Conservation (phyloP, 2,888 invertebrate species). For the Ditula angustiorana region DNA sequence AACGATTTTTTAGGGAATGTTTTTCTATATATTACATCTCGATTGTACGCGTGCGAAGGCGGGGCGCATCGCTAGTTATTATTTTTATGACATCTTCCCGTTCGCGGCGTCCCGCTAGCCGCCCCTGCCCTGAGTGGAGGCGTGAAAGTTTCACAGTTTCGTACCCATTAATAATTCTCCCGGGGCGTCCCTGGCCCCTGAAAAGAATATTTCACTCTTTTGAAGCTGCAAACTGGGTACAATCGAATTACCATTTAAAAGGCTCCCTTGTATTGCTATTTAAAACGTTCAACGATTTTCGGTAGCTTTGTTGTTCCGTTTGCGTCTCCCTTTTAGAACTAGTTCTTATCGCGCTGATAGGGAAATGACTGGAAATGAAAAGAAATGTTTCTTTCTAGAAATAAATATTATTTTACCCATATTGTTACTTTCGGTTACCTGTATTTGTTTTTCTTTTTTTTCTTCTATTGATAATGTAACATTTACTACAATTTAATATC, state of each 20-base stretch:
- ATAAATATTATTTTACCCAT: background rate
- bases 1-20: too few species aligned
- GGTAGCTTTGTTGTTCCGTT: conserved; percentile 60
- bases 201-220: conserved; percentile 82
- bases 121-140: background rate
- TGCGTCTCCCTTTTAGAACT: conserved; percentile 30
- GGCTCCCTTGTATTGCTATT: conserved; percentile 68
- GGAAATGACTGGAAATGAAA: conserved; percentile 8
- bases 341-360: conserved; percentile 31
- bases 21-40: too few species aligned
- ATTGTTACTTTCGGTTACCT: conserved; percentile 50
- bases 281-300: conserved; percentile 68
- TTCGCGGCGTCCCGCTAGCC: background rate
- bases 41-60: too few species aligned
- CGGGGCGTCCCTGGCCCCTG: conserved; percentile 67
- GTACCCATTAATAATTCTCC: conserved; percentile 76
- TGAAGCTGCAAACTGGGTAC: conserved; percentile 68
- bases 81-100: too few species aligned
- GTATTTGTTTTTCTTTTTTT: conserved; percentile 48
- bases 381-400: background rate
- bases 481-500: too few species aligned
- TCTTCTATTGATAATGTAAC: background rate
- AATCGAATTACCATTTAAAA: conserved; percentile 83
- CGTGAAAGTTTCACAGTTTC: conserved; percentile 62
- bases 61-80: too few species aligned